Percentiles rank a stretch among this genome's conserved stretches.
These are phyloP conservation scores for Lophotis ruficrista DNA, from an alignment of 2,113 vertebrate species.

Conservation along the genomic window DNA sequence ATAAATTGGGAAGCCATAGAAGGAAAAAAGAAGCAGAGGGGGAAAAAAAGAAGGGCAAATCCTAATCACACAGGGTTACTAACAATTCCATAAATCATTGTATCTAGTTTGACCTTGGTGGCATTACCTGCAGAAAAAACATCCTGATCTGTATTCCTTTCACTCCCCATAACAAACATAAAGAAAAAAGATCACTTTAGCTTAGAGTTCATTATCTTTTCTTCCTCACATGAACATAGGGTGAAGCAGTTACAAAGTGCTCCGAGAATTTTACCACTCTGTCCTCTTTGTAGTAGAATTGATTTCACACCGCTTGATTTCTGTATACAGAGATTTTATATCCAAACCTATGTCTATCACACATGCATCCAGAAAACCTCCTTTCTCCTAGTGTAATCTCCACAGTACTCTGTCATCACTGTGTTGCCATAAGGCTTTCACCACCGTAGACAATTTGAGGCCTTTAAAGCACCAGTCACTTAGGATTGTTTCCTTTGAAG, in stretches of 20 bases:
- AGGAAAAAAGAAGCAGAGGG: not conserved
- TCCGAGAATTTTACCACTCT: not conserved
- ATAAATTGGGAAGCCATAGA: not conserved
- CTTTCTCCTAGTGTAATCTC: not conserved
- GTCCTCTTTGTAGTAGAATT: not conserved
- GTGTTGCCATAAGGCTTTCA: not conserved
- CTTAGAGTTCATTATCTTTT: slow-evolving; percentile 21
- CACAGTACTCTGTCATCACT: not conserved
- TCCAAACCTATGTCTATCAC: not conserved
- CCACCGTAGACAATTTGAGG: not conserved
- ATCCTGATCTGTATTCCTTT: slow-evolving; percentile 44
- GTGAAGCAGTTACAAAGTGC: not conserved
- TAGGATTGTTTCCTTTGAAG: not conserved
- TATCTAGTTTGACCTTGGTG: slow-evolving; percentile 17
- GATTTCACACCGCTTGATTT: not conserved
- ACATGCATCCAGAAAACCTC: not conserved
- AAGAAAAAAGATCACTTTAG: not conserved
- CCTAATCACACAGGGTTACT: not conserved
- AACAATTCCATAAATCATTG: slow-evolving; percentile 47
- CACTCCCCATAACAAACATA: not conserved
- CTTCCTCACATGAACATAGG: not conserved
- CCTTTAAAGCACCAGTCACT: not conserved
- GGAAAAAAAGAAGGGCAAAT: not conserved
- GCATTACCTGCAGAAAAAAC: slow-evolving; percentile 29
- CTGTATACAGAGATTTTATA: not conserved